Conservation (phyloP, 2,888 invertebrate genomes). For the Orthonychiurus folsomi region DNA sequence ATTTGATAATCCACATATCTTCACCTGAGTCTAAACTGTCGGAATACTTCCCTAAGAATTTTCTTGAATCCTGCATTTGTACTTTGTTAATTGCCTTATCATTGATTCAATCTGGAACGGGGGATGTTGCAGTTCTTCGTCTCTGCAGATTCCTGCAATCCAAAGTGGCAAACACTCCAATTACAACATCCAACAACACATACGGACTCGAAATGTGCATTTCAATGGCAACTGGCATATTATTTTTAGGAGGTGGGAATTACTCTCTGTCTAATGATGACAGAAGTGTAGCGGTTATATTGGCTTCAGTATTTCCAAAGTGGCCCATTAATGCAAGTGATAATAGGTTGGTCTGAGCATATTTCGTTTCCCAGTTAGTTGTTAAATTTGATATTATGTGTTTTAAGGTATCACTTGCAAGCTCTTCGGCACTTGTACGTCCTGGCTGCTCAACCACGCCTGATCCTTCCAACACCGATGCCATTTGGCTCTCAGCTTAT, state of each 20-base stretch:
- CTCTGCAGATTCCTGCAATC: slow-evolving; percentile 75
- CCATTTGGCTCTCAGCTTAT: slow-evolving; percentile 25
- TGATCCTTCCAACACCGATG: slow-evolving; percentile 60
- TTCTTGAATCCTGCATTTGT: slow-evolving; percentile 34
- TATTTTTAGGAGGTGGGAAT: slow-evolving; percentile 89
- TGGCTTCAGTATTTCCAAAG: slow-evolving; percentile 92
- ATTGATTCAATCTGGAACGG: slow-evolving; percentile 88
- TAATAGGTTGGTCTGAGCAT: slow-evolving; percentile 59
- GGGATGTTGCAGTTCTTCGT: slow-evolving; percentile 70
- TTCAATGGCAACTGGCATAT: slow-evolving; percentile 86
- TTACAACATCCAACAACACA: slow-evolving; percentile 51
- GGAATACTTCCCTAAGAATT: slow-evolving; percentile 37
- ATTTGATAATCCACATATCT: slow-evolving; percentile 49
- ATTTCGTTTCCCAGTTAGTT: not conserved
- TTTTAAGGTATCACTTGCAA: slow-evolving; percentile 82
- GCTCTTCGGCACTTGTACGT: slow-evolving; percentile 94
- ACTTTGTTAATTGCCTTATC: slow-evolving; percentile 41
- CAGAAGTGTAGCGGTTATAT: slow-evolving; percentile 74
- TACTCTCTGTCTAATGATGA: slow-evolving; percentile 74
- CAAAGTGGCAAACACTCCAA: slow-evolving; percentile 56
- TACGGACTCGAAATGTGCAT: slow-evolving; percentile 90
- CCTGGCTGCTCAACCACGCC: slow-evolving; percentile 79
- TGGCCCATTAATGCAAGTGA: slow-evolving; percentile 94
- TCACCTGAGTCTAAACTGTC: slow-evolving; percentile 28
- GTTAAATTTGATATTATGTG: not conserved